These are phyloP conservation scores for Piprites chloris DNA, from an alignment of 2,113 vertebrate species.

Conservation along the genomic window DNA sequence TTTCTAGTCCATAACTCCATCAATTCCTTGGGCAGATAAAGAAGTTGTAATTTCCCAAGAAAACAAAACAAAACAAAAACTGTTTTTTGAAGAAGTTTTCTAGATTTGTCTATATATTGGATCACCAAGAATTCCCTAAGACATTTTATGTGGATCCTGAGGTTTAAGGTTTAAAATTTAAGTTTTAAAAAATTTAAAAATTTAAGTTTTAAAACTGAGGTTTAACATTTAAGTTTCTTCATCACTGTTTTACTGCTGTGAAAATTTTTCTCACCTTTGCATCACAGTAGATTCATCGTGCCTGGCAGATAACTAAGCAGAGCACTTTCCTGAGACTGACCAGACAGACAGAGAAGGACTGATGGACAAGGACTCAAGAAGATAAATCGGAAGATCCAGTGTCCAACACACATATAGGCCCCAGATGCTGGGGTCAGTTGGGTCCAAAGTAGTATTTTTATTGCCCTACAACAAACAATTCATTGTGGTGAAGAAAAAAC, in stretches of 20 bases:
- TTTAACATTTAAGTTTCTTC: not conserved
- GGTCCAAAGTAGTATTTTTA: not conserved
- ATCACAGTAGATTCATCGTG: accelerated
- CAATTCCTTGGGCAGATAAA: not conserved
- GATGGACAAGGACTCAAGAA: not conserved
- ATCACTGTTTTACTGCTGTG: not conserved
- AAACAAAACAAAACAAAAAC: not conserved
- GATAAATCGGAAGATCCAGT: not conserved
- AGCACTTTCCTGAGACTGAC: accelerated
- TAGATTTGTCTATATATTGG: not conserved
- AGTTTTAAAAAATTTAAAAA: no score
- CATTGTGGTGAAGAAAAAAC: not conserved
- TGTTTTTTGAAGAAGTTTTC: not conserved
- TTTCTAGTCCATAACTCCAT: not conserved
- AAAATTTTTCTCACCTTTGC: not conserved
- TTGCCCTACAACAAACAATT: not conserved
- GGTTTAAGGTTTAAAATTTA: not conserved
- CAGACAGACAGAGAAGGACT: not conserved
- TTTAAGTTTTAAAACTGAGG: no score
- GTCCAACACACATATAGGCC: not conserved
- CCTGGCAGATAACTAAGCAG: not conserved
- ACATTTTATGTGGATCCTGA: not conserved
- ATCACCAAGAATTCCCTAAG: not conserved
- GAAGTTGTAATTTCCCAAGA: not conserved
- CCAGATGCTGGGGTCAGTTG: not conserved